A percentile compares a stretch with the other conserved stretches of the same genome.
These are phyloP conservation scores for Bombus picipes DNA, from an alignment of 1,140 invertebrate genomes.

Conservation along the genomic window DNA sequence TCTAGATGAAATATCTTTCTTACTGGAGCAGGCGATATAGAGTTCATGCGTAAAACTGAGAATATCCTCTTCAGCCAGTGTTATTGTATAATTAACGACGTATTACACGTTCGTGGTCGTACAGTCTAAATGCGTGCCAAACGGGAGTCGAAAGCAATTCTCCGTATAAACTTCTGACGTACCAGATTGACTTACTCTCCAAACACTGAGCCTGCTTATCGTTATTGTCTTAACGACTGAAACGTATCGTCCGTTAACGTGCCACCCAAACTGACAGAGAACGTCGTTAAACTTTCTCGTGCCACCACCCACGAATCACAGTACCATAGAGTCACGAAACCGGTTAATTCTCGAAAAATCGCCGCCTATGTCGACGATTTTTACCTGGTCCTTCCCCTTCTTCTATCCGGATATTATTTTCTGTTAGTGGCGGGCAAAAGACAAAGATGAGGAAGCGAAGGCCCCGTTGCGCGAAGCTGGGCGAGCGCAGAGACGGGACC, in stretches of 20 bases:
- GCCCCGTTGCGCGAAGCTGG: constrained; percentile 42
- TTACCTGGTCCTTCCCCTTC: background rate
- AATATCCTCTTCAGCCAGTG: background rate
- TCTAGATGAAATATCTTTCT: background rate
- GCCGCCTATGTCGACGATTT: constrained; percentile 1
- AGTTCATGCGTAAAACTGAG: background rate
- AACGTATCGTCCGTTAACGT: background rate
- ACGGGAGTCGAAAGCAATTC: background rate
- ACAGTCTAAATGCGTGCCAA: constrained; percentile 4
- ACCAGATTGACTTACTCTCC: background rate
- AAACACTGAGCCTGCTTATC: background rate
- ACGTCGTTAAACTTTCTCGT: background rate
- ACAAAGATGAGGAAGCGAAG: constrained; percentile 23
- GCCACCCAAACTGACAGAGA: background rate
- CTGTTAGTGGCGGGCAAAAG: constrained; percentile 13
- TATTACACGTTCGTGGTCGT: background rate
- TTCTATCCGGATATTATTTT: constrained; percentile 28
- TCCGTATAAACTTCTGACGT: constrained; percentile 13
- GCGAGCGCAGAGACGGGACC: constrained; percentile 39
- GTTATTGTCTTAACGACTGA: background rate
- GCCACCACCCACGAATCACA: background rate
- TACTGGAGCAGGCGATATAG: background rate
- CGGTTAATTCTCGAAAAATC: constrained; percentile 39
- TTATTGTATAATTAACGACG: constrained; percentile 11
- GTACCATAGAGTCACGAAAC: background rate